Percentiles rank a stretch among this genome's conserved stretches.
phyloP scores from a whole-genome alignment of 1,140 invertebrate genomes.

The Platyscapa corneri region DNA sequence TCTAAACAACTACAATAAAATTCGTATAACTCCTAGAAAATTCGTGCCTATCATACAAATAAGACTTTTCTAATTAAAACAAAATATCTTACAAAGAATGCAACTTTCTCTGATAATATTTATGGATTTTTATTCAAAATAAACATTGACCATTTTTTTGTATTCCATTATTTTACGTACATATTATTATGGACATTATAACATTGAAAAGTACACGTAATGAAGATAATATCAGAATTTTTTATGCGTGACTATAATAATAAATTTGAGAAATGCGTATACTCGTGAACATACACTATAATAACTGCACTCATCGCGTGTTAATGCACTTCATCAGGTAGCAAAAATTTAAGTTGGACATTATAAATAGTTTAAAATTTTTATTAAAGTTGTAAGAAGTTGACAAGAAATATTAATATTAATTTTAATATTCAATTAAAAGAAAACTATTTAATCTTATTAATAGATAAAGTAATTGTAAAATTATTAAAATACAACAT shows the following conservation, averaged over 20 bases:
- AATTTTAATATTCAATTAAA: not conserved
- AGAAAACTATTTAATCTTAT: no score
- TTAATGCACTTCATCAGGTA: not conserved
- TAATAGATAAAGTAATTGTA: no score
- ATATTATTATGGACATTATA: not conserved
- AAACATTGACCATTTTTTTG: not conserved
- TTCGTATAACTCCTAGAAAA: not conserved
- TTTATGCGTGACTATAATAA: conserved; percentile 37
- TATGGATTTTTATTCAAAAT: not conserved
- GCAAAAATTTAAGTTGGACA: not conserved
- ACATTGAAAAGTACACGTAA: conserved; percentile 44
- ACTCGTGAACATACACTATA: not conserved
- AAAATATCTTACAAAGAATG: not conserved
- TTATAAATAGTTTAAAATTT: conserved; percentile 15
- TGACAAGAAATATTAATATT: not conserved
- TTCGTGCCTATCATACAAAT: not conserved
- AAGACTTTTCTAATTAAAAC: not conserved
- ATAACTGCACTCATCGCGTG: not conserved
- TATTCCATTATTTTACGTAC: not conserved
- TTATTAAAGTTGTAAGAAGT: not conserved
- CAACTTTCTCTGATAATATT: not conserved
- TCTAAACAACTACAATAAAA: not conserved
- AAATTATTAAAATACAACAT: no score
- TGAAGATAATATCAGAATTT: conserved; percentile 35
- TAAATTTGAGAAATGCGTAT: conserved; percentile 32